Percentiles rank a stretch among this genome's conserved stretches.
Conservation (phyloP, 1,140 invertebrate species). For the Drosophila bifasciata region DNA sequence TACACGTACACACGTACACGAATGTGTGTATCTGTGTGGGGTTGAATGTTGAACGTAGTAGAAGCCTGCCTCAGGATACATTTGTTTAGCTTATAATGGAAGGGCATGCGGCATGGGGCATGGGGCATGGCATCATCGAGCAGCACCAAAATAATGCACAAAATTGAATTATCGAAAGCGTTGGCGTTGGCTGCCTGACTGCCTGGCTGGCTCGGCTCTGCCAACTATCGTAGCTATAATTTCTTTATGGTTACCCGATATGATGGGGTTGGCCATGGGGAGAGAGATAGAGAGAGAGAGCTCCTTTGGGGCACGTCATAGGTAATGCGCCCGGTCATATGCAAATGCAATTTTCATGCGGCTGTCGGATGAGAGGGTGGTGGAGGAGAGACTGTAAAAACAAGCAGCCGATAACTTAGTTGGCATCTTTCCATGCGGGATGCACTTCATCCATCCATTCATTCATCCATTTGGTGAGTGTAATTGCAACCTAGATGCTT, state of each 20-base stretch:
- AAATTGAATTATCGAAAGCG: conserved; percentile 80
- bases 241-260: conserved; percentile 75
- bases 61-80: conserved; percentile 63
- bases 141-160: conserved; percentile 79
- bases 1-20: too few relatives aligned
- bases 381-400: conserved; percentile 5
- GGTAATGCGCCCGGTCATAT: conserved; percentile 60
- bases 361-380: conserved; percentile 7
- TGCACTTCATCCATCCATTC: background rate
- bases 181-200: conserved; percentile 40
- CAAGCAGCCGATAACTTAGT: conserved; percentile 57
- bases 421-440: conserved; percentile 33
- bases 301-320: conserved; percentile 13
- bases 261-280: conserved; percentile 24
- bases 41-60: background rate
- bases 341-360: conserved; percentile 71
- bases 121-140: conserved; percentile 41
- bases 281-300: background rate
- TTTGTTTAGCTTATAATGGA: conserved; percentile 78
- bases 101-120: conserved; percentile 29
- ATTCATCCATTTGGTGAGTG: background rate
- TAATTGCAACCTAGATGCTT: conserved; percentile 14
- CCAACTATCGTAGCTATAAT: conserved; percentile 69
- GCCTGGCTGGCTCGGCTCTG: conserved; percentile 12
- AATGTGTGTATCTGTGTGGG: conserved; percentile 24